Evolutionary conservation across 2,797 vertebrate genomes (phyloP), one percentile per base, ranked within the genome.

Genomic region (Octomys mimax): DNA sequence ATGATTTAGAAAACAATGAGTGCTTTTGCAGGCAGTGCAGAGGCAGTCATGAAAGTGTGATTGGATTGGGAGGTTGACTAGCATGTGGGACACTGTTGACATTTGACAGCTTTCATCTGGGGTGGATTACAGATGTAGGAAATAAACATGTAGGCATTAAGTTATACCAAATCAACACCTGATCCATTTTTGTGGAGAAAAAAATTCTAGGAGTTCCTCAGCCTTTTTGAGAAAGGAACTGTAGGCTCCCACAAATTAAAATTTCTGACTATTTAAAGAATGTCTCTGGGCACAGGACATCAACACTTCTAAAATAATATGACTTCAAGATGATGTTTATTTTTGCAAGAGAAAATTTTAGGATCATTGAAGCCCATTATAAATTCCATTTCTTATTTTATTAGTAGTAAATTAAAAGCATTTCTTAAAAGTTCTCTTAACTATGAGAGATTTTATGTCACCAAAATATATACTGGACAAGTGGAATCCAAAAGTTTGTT

Each of bases 1-100:
- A 79, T 87, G 80, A 94, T 95, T 96, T 92, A 95, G 91, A 80
- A 96, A 97, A 95, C 88, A 97, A 92, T 92, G 90, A 96, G 52
- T 52, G 82, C 91, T 96, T 95, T 73, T 2, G 22, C 49, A 79
- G 85, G 57, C 66, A 71, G 46, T 54, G 70, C 89, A 42, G 28
- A 96, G 31, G 83, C 80, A 95, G 92, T 95, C 92, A 94, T 33
- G 46, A 95, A 96, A 95, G 71, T 92, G 91, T 97, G 94, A 92
- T 71, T 88, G 66, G 89, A 87, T 77, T 42, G 87, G 46, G 59
- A 70, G 79, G 86, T 97, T 87, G 87, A 95, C 86, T 68, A 92
- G 86, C 16, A 91, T 4, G 87, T 95, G 89, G 91, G 95, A 88
- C 61, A 95, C 54, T 86, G n/a, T 83, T 96, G 92, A 61, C 91